Base-by-base conservation (phyloP, 2,113 vertebrate species). In the Ceyx margarethae region DNA sequence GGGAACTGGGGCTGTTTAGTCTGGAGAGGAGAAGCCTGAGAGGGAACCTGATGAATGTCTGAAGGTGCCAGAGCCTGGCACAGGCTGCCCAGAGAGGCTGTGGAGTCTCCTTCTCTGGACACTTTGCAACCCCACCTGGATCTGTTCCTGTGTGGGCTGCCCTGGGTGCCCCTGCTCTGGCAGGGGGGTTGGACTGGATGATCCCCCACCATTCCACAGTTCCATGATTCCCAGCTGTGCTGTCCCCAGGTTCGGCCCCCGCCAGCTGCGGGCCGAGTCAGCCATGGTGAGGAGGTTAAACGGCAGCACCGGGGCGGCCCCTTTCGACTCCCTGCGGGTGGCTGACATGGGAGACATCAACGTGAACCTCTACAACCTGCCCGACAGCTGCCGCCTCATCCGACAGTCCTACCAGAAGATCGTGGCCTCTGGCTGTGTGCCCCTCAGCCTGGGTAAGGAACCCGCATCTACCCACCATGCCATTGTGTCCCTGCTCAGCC, bases 311-410 rank as follows among this genome's bases (percentile, higher is more conserved):
- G 90, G 97, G 5, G 98, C 99, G 0, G 98, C 98, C 0, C 99
- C 99, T 0, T 99, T 98, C 5, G 97, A 98, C 85, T 99, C 98
- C 33, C 95, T 99, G 33, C 57, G 67, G 85, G 99, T 99, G 13
- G 99, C 99, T 0, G 99, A 99, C 90, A 97, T 99, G 0, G 99
- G 99, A 7, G 98, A 99, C 0, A 97, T 99, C 42, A 97, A 98
- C 0, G 97, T 99, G 46, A 99, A 99, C 50, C 51, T 99, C 37
- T 99, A 97, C 67, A 98, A 98, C 97, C 98, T 99, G 57, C 97
- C 98, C 29, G 98, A 98, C 97, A 98, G 98, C 95, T 99, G 99
- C 97, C 97, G 77, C 85, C 97, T 94, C 67, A 99, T 99, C 96
- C 97, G 92, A 9, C 97, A 98, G 35, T 88, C 97, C 87, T 99